Base-by-base conservation (phyloP, 2,113 vertebrate species). In the Catharus fuscescens region DNA sequence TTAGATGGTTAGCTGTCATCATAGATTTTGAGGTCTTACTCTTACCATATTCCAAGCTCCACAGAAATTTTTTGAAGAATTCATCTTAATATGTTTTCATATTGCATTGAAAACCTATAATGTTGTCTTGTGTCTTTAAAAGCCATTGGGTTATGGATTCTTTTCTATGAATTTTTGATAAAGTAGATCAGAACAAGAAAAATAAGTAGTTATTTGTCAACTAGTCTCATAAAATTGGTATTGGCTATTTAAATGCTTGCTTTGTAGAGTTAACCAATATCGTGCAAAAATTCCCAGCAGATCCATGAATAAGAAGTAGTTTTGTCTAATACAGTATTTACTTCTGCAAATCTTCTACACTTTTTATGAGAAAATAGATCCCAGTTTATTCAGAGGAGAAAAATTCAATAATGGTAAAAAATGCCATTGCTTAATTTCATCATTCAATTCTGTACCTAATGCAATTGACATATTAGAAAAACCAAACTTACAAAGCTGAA, bases 321-420 rank as follows among this genome's bases (percentile, higher is more conserved):
- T 90, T 94, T 76, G 24, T 24, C 40, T 57, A 61, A 59, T 45
- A 29, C 36, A 79, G 57, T 81, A 79, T 91, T 90, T 94, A 80
- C 45, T 85, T 19, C 34, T 57, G 25, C 31, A 85, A 79, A 89
- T 3, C n/a, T 93, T 50, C 44, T 87, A 11, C 36, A 26, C 11
- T 76, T 92, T 91, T 93, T 20, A 69, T 70, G 12, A 73, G 40
- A 89, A 91, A 92, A 87, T 32, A 80, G 71, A 79, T 77, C 44
- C 38, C 42, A 32, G 17, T 80, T 91, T 73, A 73, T 88, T 94
- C 92, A 65, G 91, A 87, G 50, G 92, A 80, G 16, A 76, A 89
- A 87, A 92, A 81, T 34, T 65, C 14, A 74, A 38, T 64, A 60
- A 53, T 12, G 14, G 18, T 48, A 76, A 76, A 8, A 40, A 19